Evolutionary conservation across 92 coral and sea anemone species (phyloP).

Genomic region (Siderastrea siderea): DNA sequence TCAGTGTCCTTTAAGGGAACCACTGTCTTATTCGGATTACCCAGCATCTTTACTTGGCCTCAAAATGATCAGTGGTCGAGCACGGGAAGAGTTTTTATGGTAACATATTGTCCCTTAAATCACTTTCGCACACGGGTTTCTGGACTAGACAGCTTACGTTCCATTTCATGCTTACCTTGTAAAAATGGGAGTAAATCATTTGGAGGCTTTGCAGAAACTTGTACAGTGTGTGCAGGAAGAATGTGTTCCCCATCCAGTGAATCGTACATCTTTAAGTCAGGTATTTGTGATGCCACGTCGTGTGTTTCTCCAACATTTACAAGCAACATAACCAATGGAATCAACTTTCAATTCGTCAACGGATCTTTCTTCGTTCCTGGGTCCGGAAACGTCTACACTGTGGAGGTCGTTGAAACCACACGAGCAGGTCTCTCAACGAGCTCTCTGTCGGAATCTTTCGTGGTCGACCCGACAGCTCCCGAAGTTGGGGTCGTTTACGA

Average conservation of each 20-base stretch:
- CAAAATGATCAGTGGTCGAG: conserved; percentile 75
- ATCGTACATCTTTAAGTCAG: conserved; percentile 74
- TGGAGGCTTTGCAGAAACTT: conserved; percentile 85
- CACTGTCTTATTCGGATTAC: conserved; percentile 86
- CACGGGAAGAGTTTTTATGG: conserved; percentile 88
- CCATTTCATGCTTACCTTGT: conserved; percentile 80
- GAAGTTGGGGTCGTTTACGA: conserved; percentile 91
- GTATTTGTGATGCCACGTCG: conserved; percentile 51
- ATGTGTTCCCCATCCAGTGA: conserved; percentile 72
- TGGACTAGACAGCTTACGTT: conserved; percentile 55
- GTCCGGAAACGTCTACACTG: conserved; percentile 75
- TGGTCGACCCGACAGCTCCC: conserved; percentile 92
- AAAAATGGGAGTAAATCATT: conserved; percentile 83
- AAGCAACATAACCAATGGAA: conserved; percentile 66
- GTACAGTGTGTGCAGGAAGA: conserved; percentile 69
- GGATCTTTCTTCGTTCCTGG: conserved; percentile 87
- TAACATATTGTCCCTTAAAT: conserved; percentile 84
- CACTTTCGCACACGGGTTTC: conserved; percentile 71
- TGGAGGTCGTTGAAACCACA: conserved; percentile 79
- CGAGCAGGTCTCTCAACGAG: conserved; percentile 76
- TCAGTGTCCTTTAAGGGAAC: conserved; percentile 70
- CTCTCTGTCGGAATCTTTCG: conserved; percentile 81
- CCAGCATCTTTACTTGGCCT: conserved; percentile 90
- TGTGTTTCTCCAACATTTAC: conserved; percentile 53
- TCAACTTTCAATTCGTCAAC: conserved; percentile 56